Conservation (phyloP, 1,140 invertebrate species). For the Tetramorium simillimum region DNA sequence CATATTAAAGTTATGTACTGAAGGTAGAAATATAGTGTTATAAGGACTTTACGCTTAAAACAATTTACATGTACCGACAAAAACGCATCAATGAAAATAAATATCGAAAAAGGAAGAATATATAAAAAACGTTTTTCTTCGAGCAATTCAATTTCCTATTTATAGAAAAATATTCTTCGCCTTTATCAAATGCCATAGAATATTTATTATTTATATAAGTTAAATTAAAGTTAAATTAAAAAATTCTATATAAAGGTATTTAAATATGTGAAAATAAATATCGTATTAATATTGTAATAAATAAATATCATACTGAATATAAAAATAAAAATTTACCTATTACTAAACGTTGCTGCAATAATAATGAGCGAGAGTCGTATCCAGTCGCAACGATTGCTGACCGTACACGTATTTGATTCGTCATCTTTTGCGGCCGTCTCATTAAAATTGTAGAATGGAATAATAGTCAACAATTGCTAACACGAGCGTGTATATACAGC, state of each 20-base stretch:
- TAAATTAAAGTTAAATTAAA: conserved; percentile 18
- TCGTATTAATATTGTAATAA: not conserved
- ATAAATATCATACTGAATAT: not conserved
- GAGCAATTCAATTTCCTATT: not conserved
- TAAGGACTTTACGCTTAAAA: not conserved
- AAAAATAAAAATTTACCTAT: conserved; percentile 1
- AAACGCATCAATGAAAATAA: not conserved
- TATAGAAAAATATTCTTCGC: not conserved
- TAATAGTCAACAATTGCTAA: conserved; percentile 29
- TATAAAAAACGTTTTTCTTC: not conserved
- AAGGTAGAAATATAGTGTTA: not conserved
- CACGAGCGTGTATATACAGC: not conserved
- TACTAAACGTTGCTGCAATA: not conserved
- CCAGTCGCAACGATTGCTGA: not conserved
- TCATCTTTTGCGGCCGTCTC: conserved; percentile 9
- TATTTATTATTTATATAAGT: not conserved
- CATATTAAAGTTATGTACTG: not conserved
- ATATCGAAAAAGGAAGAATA: not conserved
- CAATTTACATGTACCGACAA: not conserved
- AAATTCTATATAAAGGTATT: not conserved
- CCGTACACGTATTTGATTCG: not conserved
- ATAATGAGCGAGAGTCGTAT: not conserved
- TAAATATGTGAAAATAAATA: not conserved
- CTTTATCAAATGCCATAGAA: not conserved
- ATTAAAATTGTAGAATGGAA: conserved; percentile 30